phyloP scores from a whole-genome alignment of 2,113 vertebrate genomes.

The Conger conger region DNA sequence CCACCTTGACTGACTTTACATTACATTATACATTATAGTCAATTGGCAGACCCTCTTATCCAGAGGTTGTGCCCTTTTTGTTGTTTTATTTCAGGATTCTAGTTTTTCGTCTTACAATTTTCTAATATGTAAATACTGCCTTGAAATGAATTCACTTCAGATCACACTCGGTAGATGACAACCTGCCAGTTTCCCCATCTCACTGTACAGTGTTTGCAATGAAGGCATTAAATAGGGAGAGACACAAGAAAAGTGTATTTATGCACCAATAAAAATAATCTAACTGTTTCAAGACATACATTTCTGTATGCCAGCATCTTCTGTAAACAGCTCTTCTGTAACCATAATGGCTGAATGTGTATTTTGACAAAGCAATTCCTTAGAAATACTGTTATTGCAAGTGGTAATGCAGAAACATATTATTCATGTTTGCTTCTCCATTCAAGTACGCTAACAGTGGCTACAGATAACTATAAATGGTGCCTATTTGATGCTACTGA shows the following conservation, averaged over 20 bases:
- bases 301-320: too few relatives aligned
- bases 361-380: neutral
- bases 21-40: too few relatives aligned
- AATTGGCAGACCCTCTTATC: too few relatives aligned
- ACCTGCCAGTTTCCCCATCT: neutral
- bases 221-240: neutral
- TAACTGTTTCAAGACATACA: neutral
- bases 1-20: too few relatives aligned
- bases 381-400: neutral
- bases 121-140: slow-evolving; percentile 35
- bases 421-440: neutral
- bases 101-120: slow-evolving; percentile 12
- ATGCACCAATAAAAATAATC: neutral
- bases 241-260: neutral
- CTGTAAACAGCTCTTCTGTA: neutral
- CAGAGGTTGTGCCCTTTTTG: neutral
- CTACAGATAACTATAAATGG: neutral
- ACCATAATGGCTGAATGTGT: neutral
- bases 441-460: neutral
- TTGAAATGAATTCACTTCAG: slow-evolving; percentile 25
- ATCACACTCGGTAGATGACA: slow-evolving; percentile 6
- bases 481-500: neutral
- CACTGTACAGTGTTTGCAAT: neutral
- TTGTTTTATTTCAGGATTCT: neutral
- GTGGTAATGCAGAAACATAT: neutral